These are phyloP conservation scores for Oplegnathus fasciatus DNA, from an alignment of 2,113 vertebrate species.

Conservation along the genomic window DNA sequence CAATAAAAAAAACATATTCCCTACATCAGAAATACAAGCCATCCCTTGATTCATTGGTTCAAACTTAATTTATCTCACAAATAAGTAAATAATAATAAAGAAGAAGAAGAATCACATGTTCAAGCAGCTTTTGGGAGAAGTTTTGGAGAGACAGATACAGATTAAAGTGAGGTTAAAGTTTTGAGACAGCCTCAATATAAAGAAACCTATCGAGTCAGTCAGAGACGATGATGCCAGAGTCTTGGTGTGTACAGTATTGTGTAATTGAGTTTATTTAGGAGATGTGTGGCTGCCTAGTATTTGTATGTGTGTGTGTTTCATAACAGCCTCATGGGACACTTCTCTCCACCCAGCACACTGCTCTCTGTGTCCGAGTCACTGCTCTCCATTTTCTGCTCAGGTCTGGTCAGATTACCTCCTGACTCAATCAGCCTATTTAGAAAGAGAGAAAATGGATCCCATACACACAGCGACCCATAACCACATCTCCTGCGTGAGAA, in stretches of 20 bases:
- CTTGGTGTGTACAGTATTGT: conserved; percentile 7
- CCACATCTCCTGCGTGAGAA: neutral
- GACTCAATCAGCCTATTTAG: conserved; percentile 64
- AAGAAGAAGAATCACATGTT: neutral
- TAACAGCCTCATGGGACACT: conserved; percentile 44
- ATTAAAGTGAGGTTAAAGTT: neutral
- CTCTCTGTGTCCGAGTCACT: conserved; percentile 56
- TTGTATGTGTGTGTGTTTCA: conserved; percentile 31
- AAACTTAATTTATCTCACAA: neutral
- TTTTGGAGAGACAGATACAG: neutral
- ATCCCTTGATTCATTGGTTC: neutral
- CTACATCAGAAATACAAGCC: neutral
- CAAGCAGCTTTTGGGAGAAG: neutral
- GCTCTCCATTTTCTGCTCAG: conserved; percentile 65
- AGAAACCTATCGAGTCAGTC: neutral
- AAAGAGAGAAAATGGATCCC: conserved; percentile 65
- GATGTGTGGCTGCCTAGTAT: neutral
- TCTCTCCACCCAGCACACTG: conserved; percentile 57
- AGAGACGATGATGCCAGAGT: neutral
- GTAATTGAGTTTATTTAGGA: conserved; percentile 30
- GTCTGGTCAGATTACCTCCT: conserved; percentile 70
- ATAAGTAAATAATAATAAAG: neutral
- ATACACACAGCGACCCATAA: neutral
- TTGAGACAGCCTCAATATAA: neutral
- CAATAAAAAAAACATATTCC: neutral